phyloP scores from a whole-genome alignment of 2,113 vertebrate genomes.

The Nanger granti region DNA sequence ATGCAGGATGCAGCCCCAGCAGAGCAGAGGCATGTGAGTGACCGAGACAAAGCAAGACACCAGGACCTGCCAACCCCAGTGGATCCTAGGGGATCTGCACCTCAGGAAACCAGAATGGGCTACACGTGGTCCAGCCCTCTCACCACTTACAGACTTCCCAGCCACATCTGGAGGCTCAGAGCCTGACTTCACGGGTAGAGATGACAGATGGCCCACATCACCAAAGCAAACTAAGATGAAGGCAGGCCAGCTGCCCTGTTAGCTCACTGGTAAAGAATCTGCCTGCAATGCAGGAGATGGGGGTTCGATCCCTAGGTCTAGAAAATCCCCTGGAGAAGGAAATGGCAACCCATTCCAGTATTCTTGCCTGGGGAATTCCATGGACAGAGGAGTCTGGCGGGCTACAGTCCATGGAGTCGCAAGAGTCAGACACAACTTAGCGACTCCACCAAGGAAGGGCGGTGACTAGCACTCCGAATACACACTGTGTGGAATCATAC shows the following conservation, averaged over 20 bases:
- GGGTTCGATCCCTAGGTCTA: background rate
- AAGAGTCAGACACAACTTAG: background rate
- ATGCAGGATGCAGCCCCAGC: too few relatives aligned
- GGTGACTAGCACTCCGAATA: background rate
- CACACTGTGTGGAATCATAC: too few relatives aligned
- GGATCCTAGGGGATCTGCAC: too few relatives aligned
- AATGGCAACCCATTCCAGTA: background rate
- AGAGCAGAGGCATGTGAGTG: background rate
- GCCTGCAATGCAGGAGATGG: background rate
- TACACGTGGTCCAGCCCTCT: background rate
- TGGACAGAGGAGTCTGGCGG: accelerated
- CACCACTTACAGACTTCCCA: background rate
- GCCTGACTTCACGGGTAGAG: background rate
- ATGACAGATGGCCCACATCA: background rate
- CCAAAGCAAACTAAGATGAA: background rate
- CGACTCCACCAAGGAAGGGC: background rate
- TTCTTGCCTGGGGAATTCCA: background rate
- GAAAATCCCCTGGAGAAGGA: background rate
- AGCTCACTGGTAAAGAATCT: background rate
- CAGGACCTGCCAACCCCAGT: background rate
- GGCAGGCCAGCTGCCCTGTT: background rate
- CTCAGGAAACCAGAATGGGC: background rate
- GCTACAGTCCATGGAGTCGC: background rate
- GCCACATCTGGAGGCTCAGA: background rate
- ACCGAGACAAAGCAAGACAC: background rate